Base-by-base conservation (phyloP, 2,797 vertebrate species). In the Phoeniculus purpureus region DNA sequence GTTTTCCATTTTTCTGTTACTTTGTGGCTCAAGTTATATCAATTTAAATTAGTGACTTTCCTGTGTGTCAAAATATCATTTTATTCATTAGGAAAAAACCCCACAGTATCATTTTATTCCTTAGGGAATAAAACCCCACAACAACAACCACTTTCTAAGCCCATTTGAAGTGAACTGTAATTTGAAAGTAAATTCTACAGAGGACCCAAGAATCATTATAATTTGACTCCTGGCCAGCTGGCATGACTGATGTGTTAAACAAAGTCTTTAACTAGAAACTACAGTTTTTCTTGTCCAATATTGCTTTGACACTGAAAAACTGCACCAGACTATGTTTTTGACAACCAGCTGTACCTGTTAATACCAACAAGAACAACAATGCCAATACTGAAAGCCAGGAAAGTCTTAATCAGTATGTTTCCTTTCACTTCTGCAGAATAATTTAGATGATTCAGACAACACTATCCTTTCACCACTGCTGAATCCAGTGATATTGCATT, bases 391-490 rank as follows among this genome's bases (percentile, higher is more conserved):
- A 73, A 72, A 86, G n/a, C 15, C 37, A 48, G 27, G 27, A 71
- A 87, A 26, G 73, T 54, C 65, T 84, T 83, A 32, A 64, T 72
- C 82, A 76, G 27, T 51, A 25, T 32, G 5, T 54, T 89, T 72
- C 26, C 45, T 47, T 37, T 12, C 22, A n/a, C 25, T 81, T 14
- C 31, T 61, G 40, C 27, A 89, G 66, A 78, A 47, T 25, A 52
- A 47, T 85, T 91, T 25, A 86, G 67, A 67, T 76, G 67, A 89
- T 87, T 92, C 91, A 81, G 71, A 76, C 54, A 65, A 43, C 61
- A 52, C 54, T 16, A 74, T n/a, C 16, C 15, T 70, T 71, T 88
- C 77, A 64, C 12, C 21, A 25, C 18, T 81, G 56, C 90, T 91
- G 74, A 93, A 87, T 60, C 37, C 54, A 92, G 43, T 47, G 70